Percentiles rank a stretch among this genome's conserved stretches.
phyloP scores from a whole-genome alignment of 2,888 invertebrate genomes.

The Caenorhabditis doughertyi region DNA sequence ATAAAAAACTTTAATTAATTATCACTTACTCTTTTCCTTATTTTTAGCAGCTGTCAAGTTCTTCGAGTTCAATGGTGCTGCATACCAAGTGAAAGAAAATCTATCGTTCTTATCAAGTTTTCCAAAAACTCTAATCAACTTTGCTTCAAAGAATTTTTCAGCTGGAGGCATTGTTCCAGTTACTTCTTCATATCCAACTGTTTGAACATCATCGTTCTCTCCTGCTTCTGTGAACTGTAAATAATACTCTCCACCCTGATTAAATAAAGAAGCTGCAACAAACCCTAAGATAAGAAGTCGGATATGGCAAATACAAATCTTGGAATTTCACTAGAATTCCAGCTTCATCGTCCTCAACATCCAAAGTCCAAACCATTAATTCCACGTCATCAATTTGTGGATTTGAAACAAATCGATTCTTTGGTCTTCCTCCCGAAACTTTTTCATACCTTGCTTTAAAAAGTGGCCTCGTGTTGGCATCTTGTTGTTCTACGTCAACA shows the following conservation, averaged over 20 bases:
- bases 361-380: constrained; percentile 27
- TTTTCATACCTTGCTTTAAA: constrained; percentile 38
- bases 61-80: constrained; percentile 39
- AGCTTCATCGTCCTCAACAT: constrained; percentile 29
- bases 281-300: constrained; percentile 22
- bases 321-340: constrained; percentile 52
- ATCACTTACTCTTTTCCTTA: constrained; percentile 12
- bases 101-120: constrained; percentile 33
- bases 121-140: constrained; percentile 29
- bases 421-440: constrained; percentile 31
- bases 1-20: background rate
- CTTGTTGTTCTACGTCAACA: constrained; percentile 12
- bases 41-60: constrained; percentile 19
- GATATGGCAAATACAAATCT: constrained; percentile 40
- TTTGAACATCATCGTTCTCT: constrained; percentile 22
- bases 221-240: constrained; percentile 36
- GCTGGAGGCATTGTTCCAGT: constrained; percentile 23
- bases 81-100: constrained; percentile 59
- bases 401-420: constrained; percentile 25
- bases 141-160: constrained; percentile 31
- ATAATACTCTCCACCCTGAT: background rate
- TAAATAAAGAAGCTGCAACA: constrained; percentile 8
- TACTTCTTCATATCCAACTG: constrained; percentile 39
- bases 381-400: constrained; percentile 25
- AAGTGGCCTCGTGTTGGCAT: background rate